These are phyloP conservation scores for Actenoides hombroni DNA, from an alignment of 2,113 vertebrate species.

Conservation along the genomic window DNA sequence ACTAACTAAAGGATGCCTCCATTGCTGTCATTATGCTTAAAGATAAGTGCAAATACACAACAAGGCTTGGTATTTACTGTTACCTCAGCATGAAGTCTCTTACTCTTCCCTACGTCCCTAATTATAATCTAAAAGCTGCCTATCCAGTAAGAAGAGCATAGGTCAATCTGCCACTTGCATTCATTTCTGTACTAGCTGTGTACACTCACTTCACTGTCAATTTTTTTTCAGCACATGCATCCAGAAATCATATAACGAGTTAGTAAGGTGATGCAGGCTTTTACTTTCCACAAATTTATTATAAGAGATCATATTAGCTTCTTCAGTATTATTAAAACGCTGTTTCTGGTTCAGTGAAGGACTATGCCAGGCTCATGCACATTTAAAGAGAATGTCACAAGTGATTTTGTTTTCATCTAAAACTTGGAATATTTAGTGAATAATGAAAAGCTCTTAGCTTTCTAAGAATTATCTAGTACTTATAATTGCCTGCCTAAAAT, in stretches of 20 bases:
- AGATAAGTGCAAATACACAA: neutral
- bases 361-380: neutral
- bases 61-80: neutral
- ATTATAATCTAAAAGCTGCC: neutral
- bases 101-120: neutral
- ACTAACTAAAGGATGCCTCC: neutral
- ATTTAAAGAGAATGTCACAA: neutral
- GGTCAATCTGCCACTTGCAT: neutral
- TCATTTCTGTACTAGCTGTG: neutral
- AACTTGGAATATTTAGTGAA: neutral
- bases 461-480: neutral
- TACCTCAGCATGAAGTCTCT: neutral
- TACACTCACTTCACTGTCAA: neutral
- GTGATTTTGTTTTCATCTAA: neutral
- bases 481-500: neutral
- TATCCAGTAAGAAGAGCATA: neutral
- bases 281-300: neutral
- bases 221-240: neutral
- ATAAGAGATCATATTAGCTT: neutral
- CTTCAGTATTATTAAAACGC: neutral
- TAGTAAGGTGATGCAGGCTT: neutral
- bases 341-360: neutral
- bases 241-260: neutral
- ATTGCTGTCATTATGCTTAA: neutral
- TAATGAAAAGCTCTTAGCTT: neutral